Percentiles rank a stretch among this genome's conserved stretches.
Evolutionary conservation across 2,888 invertebrate genomes (phyloP).

Genomic region (Antheraea yamamai): DNA sequence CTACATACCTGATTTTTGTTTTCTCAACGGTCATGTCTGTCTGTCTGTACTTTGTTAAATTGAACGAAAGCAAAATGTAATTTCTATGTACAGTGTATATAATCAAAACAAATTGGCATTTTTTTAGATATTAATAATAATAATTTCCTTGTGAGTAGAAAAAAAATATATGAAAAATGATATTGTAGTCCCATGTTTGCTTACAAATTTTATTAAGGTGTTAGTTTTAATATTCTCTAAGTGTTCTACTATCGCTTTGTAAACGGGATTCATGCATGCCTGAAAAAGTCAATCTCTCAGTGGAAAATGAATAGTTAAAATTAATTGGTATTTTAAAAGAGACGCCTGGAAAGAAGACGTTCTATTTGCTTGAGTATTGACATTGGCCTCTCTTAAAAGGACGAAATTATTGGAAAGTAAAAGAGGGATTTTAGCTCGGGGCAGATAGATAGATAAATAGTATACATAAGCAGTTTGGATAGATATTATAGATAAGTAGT

Average conservation of each 20-base stretch:
- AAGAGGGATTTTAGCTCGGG: too few species aligned
- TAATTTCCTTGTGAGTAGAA: too few species aligned
- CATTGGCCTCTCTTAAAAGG: not conserved
- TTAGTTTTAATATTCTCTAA: not conserved
- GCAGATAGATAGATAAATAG: too few species aligned
- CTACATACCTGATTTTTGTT: not conserved
- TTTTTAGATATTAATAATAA: too few species aligned
- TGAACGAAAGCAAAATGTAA: constrained; percentile 17
- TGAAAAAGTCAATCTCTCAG: not conserved
- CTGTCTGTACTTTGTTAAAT: not conserved
- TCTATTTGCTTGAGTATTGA: not conserved
- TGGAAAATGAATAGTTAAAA: not conserved
- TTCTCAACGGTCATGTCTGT: not conserved
- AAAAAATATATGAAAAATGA: too few species aligned
- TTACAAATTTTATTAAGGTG: not conserved
- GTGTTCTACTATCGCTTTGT: not conserved
- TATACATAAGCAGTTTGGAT: too few species aligned
- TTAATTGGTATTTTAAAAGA: not conserved
- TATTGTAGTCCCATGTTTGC: not conserved
- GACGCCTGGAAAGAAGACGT: not conserved
- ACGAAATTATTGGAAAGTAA: too few species aligned
- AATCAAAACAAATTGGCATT: too few species aligned
- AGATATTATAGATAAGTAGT: too few species aligned
- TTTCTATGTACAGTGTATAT: constrained; percentile 23
- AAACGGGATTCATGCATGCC: not conserved